These are phyloP conservation scores for Clarias gariepinus DNA, from an alignment of 2,113 vertebrate genomes.

Conservation along the genomic window DNA sequence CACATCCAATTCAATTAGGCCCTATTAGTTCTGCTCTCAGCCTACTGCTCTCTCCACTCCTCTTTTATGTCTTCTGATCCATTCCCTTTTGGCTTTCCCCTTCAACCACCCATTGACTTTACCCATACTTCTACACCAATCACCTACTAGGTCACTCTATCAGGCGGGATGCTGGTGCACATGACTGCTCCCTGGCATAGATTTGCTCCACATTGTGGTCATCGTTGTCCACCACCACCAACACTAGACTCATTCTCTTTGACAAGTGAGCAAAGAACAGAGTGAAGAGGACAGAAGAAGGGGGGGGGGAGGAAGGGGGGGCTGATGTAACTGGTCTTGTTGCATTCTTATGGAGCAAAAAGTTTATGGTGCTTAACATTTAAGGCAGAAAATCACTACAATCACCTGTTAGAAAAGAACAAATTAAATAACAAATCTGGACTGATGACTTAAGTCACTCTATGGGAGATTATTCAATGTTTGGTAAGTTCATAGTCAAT, in stretches of 20 bases:
- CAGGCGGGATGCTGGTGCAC: conserved; percentile 35
- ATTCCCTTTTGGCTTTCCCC: neutral
- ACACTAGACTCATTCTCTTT: conserved; percentile 58
- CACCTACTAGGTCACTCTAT: conserved; percentile 14
- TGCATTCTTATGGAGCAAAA: conserved; percentile 77
- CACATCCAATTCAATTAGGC: conserved; percentile 80
- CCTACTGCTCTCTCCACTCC: conserved; percentile 20
- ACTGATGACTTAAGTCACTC: neutral
- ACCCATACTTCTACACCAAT: neutral
- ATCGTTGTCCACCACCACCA: conserved; percentile 50
- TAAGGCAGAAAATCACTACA: conserved; percentile 58
- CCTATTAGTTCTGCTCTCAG: conserved; percentile 74
- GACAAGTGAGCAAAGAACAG: conserved; percentile 52
- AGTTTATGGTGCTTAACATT: conserved; percentile 73
- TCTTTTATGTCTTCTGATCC: neutral
- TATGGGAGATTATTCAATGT: neutral
- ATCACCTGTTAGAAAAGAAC: conserved; percentile 67
- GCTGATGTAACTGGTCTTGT: conserved; percentile 57
- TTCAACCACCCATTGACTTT: conserved; percentile 36
- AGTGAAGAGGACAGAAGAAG: conserved; percentile 55
- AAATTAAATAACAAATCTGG: conserved; percentile 53
- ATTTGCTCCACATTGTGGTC: conserved; percentile 38
- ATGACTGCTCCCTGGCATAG: conserved; percentile 42
- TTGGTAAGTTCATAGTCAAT: neutral
- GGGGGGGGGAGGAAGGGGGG: conserved; percentile 16